Base-by-base conservation (phyloP, 2,797 vertebrate genomes). In the Pantherophis alleghaniensis region DNA sequence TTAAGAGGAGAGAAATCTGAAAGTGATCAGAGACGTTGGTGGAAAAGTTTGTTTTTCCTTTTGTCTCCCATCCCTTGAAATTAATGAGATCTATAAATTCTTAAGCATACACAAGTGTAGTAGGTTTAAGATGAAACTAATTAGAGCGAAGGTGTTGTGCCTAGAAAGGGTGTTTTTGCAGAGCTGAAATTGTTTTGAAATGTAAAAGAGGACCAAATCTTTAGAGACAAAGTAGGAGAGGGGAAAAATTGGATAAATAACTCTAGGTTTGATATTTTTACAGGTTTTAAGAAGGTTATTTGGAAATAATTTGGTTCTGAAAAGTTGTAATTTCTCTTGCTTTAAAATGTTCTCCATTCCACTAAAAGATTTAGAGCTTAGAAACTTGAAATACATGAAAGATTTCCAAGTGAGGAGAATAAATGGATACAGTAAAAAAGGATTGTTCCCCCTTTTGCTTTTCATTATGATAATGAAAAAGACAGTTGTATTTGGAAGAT, bases 1-100 rank as follows among this genome's bases (percentile, higher is more conserved):
- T 95, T 94, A 89, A 91, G 89, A 53, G 95, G 96, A 93, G 53
- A 96, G 94, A 94, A 94, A 22, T 89, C 92, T 74, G 37, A 20
- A 89, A n/a, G n/a, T 53, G 95, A 95, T 91, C 60, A 94, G 92
- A 94, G 53, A 94, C 13, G 4, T 93, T 95, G 95, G 51, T 91
- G 63, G 93, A 89, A 94, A 93, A 69, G 89, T 94, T 95, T 89
- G 89, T 94, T 95, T 91, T 94, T 13, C 87, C 32, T 91, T 95
- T 96, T 96, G 92, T 92, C 88, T 93, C 93, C 74, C 26, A n/a
- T 28, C 7, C 7, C 4, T 5, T n/a, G 61, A 66, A 66, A 28
- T 69, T 92, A 94, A 92, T 91, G 91, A 55, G 93, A 24, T 92
- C 94, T 96, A 95, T 37, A 93, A 16, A 56, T 63, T 91, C 42